Evolutionary conservation across 1,140 invertebrate genomes (phyloP).

Genomic region (Rhopalosiphum padi): DNA sequence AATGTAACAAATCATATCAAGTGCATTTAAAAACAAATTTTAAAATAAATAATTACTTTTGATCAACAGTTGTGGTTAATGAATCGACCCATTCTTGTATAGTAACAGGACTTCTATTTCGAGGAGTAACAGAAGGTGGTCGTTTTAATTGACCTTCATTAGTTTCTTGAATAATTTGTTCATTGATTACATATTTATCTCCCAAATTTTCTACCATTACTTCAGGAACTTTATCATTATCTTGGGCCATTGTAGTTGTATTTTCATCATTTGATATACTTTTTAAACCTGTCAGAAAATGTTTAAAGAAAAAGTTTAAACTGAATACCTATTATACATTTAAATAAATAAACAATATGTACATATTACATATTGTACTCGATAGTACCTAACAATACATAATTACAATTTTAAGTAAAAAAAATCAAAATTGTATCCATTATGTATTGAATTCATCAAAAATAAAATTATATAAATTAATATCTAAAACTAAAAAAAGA

Average conservation of each 20-base stretch:
- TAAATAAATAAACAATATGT: not conserved
- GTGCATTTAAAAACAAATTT: not conserved
- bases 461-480: not conserved
- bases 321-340: not conserved
- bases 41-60: slow-evolving; percentile 32
- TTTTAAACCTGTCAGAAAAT: not conserved
- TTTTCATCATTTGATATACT: not conserved
- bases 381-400: not conserved
- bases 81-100: slow-evolving; percentile 64
- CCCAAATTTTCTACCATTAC: slow-evolving; percentile 41
- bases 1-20: not conserved
- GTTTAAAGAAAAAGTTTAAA: not conserved
- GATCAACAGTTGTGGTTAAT: slow-evolving; percentile 59
- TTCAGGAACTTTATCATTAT: slow-evolving; percentile 37
- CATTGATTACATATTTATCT: not conserved
- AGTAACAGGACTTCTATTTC: slow-evolving; percentile 63
- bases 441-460: not conserved
- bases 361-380: not conserved
- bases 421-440: not conserved
- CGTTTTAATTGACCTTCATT: slow-evolving; percentile 38
- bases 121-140: slow-evolving; percentile 54
- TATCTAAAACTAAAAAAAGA: not conserved
- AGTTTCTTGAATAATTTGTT: slow-evolving; percentile 29
- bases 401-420: not conserved
- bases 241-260: slow-evolving; percentile 9